A percentile compares a stretch with the other conserved stretches of the same genome.
phyloP scores from a whole-genome alignment of 2,888 invertebrate genomes.

The Taphrorychus bicolor region DNA sequence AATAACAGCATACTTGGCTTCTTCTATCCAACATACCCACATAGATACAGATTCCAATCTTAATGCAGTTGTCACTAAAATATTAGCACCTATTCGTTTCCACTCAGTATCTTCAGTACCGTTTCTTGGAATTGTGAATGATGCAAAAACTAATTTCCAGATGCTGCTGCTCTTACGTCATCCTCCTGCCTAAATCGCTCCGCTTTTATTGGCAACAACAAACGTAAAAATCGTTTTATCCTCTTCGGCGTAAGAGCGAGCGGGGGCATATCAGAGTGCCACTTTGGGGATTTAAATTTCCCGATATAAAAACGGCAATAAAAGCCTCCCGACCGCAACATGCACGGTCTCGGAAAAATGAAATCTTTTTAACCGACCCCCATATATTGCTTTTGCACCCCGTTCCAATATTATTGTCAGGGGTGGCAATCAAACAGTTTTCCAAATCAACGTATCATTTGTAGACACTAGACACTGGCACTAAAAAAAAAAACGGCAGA shows the following conservation, averaged over 20 bases:
- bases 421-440: background rate
- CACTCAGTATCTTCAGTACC: no score
- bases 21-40: no score
- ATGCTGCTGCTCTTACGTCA: background rate
- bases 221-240: slow-evolving; percentile 24
- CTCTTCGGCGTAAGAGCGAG: slow-evolving; percentile 14
- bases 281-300: slow-evolving; percentile 50
- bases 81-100: no score
- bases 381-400: slow-evolving; percentile 44
- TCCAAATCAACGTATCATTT: no score
- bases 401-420: slow-evolving; percentile 19
- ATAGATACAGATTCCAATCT: no score
- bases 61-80: no score
- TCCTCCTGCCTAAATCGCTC: background rate
- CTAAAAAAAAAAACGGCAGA: background rate
- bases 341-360: slow-evolving; percentile 60
- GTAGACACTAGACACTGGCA: no score
- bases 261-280: slow-evolving; percentile 22
- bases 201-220: slow-evolving; percentile 18
- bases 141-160: background rate
- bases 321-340: slow-evolving; percentile 56
- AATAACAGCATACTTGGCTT: no score
- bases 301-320: slow-evolving; percentile 57
- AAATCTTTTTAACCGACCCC: slow-evolving; percentile 59
- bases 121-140: no score